These are phyloP conservation scores for Athalia cordata DNA, from an alignment of 2,888 invertebrate genomes.

Conservation along the genomic window DNA sequence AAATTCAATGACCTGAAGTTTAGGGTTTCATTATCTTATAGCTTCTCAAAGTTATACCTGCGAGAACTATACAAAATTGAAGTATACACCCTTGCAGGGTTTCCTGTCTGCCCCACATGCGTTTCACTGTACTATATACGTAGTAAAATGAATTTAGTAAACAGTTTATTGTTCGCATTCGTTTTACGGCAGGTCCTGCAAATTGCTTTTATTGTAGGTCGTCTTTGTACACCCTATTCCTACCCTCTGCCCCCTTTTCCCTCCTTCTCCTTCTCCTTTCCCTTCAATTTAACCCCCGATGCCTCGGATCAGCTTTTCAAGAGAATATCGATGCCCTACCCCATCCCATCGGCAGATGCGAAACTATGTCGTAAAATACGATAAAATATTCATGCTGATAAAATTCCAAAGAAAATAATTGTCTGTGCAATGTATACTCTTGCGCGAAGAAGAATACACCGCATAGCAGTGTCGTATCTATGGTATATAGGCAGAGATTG, in stretches of 20 bases:
- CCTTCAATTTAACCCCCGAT: neutral
- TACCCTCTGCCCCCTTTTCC: neutral
- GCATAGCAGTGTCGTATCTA: too few relatives aligned
- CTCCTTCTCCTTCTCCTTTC: neutral
- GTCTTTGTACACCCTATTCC: conserved; percentile 23
- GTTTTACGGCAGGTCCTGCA: conserved; percentile 64
- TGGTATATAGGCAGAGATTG: too few relatives aligned
- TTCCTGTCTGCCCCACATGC: conserved; percentile 38
- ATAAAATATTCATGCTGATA: neutral
- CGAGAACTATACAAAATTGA: too few relatives aligned
- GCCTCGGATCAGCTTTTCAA: neutral
- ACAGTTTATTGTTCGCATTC: conserved; percentile 65
- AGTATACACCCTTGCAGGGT: conserved; percentile 6
- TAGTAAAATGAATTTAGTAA: conserved; percentile 69
- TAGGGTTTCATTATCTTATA: neutral
- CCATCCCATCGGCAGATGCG: neutral
- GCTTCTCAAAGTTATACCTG: neutral
- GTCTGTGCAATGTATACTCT: neutral
- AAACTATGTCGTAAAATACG: neutral
- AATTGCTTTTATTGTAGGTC: conserved; percentile 63
- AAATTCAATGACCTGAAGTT: conserved; percentile 1
- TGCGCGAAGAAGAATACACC: neutral
- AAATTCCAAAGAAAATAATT: neutral
- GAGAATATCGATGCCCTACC: neutral
- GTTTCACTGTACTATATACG: conserved; percentile 25